Evolutionary conservation across 2,888 invertebrate genomes (phyloP).

Genomic region (Ernsta delagoae): DNA sequence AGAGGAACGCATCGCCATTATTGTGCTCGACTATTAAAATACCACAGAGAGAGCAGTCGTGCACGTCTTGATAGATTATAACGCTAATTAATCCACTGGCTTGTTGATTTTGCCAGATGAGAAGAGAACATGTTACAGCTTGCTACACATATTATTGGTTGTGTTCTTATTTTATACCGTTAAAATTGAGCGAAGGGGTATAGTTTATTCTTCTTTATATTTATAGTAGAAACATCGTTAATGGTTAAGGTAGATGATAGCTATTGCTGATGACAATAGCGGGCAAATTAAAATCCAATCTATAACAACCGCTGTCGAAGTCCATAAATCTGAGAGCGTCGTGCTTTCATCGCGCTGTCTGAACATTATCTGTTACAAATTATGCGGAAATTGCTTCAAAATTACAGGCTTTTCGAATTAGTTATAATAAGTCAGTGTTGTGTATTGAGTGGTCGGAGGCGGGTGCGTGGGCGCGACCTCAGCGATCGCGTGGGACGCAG

Average conservation of each 20-base stretch:
- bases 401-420: slow-evolving; percentile 5
- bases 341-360: not conserved
- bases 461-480: slow-evolving; percentile 71
- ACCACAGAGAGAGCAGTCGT: slow-evolving; percentile 39
- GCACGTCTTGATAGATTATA: slow-evolving; percentile 37
- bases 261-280: not conserved
- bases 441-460: slow-evolving; percentile 44
- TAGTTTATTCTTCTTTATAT: too few relatives aligned
- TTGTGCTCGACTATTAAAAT: slow-evolving; percentile 40
- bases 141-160: not conserved
- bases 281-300: not conserved
- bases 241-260: too few relatives aligned
- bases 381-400: slow-evolving; percentile 8
- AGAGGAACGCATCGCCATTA: slow-evolving; percentile 36
- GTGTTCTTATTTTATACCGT: not conserved
- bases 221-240: too few relatives aligned
- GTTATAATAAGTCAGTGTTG: slow-evolving; percentile 9
- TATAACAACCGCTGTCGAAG: not conserved
- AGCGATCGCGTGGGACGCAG: slow-evolving; percentile 71
- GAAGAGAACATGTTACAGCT: not conserved
- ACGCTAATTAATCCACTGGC: slow-evolving; percentile 35
- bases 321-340: slow-evolving; percentile 6
- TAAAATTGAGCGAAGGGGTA: not conserved
- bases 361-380: slow-evolving; percentile 11
- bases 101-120: slow-evolving; percentile 11